Evolutionary conservation across 1,140 invertebrate genomes (phyloP), one percentile per base, ranked within the genome.

Genomic region (Calephelis nemesis): DNA sequence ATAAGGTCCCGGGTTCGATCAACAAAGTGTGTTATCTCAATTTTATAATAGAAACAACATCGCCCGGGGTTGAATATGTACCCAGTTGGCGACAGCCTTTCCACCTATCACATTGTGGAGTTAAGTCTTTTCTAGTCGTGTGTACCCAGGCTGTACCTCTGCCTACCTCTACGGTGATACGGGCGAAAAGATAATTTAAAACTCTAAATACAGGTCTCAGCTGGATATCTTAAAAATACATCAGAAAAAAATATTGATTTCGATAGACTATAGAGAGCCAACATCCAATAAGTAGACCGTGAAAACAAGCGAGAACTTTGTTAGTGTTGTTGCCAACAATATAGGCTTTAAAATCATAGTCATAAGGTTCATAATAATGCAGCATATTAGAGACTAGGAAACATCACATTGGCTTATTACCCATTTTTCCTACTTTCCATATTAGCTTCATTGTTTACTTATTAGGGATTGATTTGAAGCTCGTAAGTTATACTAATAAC

Each of bases 281-380:
- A 91, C 89, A 91, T 90, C 89, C 89, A 90, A 73, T 91, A 90
- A 91, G 90, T 85, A 91, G 87, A 91, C 85, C 89, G 87, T 91
- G 87, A 87, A 89, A 90, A 87, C 85, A 85, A 86, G 64, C 64
- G 49, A 65, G 84, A 86, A 89, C 83, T 77, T 84, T 84, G 64
- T 45, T 52, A 39, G 10, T n/a, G 39, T 52, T n/a, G 39, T 52
- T 15, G 42, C 49, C 72, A 72, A 72, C 73, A 70, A 84, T 74
- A 81, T 42, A 68, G 68, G 6, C 42, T 45, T 45, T 69, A 65
- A 47, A 30, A 42, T 47, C 8, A 47, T 54, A 40, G 30, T 1
- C 7, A 65, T 69, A 69, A 65, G 68, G 68, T 65, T 52, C 11
- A 69, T 47, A 60, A 12, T 65, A 40, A 62, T 11, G 11, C 45